Conservation (phyloP, 2,797 vertebrate species). For the Notolabrus celidotus region DNA sequence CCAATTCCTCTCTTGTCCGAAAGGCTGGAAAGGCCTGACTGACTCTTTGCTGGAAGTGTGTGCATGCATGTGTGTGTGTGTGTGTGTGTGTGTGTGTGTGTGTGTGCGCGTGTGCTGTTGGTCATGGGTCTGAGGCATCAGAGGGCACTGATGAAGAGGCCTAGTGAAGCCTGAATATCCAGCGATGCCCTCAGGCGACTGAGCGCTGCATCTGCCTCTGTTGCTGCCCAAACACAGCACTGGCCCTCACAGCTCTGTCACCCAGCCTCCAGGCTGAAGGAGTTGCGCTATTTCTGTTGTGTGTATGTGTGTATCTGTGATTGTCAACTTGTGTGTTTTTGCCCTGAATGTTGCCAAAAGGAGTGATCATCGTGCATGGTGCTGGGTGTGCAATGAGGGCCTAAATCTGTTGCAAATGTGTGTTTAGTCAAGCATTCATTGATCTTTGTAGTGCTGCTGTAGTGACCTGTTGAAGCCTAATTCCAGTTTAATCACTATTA, state of each 20-base stretch:
- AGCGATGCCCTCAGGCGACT: constrained; percentile 57
- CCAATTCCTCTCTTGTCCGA: constrained; percentile 42
- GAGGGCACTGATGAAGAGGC: constrained; percentile 70
- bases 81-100: constrained; percentile 20
- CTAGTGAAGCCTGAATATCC: constrained; percentile 76
- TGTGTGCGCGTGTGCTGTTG: constrained; percentile 32
- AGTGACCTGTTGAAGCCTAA: constrained; percentile 57
- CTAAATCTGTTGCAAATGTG: constrained; percentile 7
- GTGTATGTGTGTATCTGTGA: constrained; percentile 11
- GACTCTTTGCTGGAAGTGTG: constrained; percentile 35
- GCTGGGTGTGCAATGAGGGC: constrained; percentile 4
- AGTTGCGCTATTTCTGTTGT: constrained; percentile 42
- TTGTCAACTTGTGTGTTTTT: constrained; percentile 3
- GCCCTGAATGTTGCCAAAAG: constrained; percentile 16
- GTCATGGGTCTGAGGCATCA: constrained; percentile 65
- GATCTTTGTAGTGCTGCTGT: constrained; percentile 10
- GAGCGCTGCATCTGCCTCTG: constrained; percentile 67
- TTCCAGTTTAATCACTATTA: constrained; percentile 69
- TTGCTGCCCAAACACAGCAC: constrained; percentile 55
- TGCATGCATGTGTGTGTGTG: constrained; percentile 34
- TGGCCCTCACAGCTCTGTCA: constrained; percentile 66
- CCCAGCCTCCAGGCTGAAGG: constrained; percentile 51
- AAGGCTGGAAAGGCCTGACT: constrained; percentile 44
- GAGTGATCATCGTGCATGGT: constrained; percentile 4
- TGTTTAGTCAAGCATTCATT: constrained; percentile 1